These are phyloP conservation scores for Agrotis segetum DNA, from an alignment of 2,888 invertebrate species.

Conservation along the genomic window DNA sequence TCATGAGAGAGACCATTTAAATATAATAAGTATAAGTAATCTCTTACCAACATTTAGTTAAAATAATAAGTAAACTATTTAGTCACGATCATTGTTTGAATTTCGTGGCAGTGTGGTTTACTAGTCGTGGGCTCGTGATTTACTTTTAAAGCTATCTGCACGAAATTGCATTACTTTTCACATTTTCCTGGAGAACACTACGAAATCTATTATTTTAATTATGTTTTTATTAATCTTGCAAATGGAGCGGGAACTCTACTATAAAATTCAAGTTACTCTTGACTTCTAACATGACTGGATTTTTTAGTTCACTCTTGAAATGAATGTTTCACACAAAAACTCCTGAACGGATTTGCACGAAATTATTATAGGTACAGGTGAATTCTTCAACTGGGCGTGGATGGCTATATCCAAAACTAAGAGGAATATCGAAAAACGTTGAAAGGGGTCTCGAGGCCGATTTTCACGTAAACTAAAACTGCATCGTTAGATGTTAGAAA, in stretches of 20 bases:
- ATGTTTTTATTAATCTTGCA: neutral
- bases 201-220: too few relatives aligned
- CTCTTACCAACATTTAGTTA: constrained; percentile 21
- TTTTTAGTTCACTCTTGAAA: too few relatives aligned
- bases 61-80: constrained; percentile 21
- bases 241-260: neutral
- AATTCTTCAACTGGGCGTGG: too few relatives aligned
- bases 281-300: too few relatives aligned
- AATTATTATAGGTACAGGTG: too few relatives aligned
- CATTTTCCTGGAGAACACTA: neutral
- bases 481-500: too few relatives aligned
- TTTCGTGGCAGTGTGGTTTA: constrained; percentile 31
- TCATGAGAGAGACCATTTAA: neutral
- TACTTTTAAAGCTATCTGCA: constrained; percentile 6
- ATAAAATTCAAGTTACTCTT: neutral
- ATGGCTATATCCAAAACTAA: too few relatives aligned
- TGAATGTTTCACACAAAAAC: too few relatives aligned
- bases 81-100: constrained; percentile 28
- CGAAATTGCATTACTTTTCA: constrained; percentile 11
- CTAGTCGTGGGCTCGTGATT: constrained; percentile 23
- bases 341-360: too few relatives aligned
- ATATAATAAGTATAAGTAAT: neutral
- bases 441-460: too few relatives aligned
- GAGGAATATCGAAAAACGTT: too few relatives aligned
- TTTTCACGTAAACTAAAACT: too few relatives aligned